These are phyloP conservation scores for Eupithecia vulgata DNA, from an alignment of 2,888 invertebrate genomes.

Conservation along the genomic window DNA sequence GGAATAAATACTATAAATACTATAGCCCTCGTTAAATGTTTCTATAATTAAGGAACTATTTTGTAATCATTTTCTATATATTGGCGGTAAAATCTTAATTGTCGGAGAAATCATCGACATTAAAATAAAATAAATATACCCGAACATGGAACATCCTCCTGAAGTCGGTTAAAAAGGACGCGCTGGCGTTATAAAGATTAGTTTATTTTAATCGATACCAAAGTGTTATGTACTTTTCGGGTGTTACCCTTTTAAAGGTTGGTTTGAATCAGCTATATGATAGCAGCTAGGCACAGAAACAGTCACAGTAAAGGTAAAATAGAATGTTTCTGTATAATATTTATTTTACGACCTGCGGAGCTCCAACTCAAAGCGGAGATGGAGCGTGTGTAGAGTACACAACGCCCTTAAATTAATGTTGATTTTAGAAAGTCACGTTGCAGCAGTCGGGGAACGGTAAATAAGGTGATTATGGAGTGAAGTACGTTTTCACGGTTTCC, in stretches of 20 bases:
- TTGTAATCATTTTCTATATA: too few relatives aligned
- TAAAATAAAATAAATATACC: too few relatives aligned
- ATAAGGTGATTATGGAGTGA: not conserved
- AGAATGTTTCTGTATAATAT: not conserved
- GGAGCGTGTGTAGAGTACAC: not conserved
- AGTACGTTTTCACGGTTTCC: not conserved
- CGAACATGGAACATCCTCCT: too few relatives aligned
- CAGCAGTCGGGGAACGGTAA: not conserved
- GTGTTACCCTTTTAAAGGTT: not conserved
- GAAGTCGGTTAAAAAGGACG: too few relatives aligned
- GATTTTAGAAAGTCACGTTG: constrained; percentile 1
- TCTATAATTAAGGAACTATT: too few relatives aligned
- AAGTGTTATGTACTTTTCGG: not conserved
- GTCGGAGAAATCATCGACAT: too few relatives aligned
- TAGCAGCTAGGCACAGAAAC: not conserved
- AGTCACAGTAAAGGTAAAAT: not conserved
- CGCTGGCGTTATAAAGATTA: too few relatives aligned
- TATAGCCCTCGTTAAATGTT: too few relatives aligned
- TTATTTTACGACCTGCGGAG: constrained; percentile 4
- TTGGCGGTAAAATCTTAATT: too few relatives aligned
- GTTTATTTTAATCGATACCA: too few relatives aligned
- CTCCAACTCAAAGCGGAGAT: not conserved
- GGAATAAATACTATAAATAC: too few relatives aligned
- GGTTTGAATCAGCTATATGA: not conserved
- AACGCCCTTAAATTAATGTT: constrained; percentile 11